phyloP scores from a whole-genome alignment of 2,888 invertebrate species.

The Drosophila infuscata region DNA sequence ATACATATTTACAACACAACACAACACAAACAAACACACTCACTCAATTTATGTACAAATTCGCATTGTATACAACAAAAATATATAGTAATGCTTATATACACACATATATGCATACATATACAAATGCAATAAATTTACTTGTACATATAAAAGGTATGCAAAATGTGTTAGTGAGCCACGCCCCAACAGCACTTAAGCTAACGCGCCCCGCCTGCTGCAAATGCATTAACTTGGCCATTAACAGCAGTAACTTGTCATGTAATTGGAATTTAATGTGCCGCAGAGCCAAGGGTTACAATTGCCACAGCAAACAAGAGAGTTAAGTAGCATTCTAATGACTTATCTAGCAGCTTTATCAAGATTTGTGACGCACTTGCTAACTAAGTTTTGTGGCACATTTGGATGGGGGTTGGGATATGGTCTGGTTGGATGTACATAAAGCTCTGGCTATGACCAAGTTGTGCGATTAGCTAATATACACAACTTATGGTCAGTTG shows the following conservation, averaged over 20 bases:
- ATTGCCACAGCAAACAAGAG: not conserved
- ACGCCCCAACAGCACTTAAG: constrained; percentile 47
- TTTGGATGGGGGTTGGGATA: not conserved
- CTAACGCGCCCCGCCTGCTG: constrained; percentile 25
- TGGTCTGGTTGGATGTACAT: constrained; percentile 4
- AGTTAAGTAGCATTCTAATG: constrained; percentile 38
- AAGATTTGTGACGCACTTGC: constrained; percentile 3
- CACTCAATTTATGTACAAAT: constrained; percentile 54
- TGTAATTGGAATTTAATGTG: constrained; percentile 78
- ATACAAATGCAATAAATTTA: not conserved
- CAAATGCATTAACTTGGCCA: constrained; percentile 76
- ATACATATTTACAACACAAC: constrained; percentile 16
- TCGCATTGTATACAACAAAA: constrained; percentile 37
- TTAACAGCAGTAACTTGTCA: constrained; percentile 68
- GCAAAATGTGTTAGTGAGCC: constrained; percentile 40
- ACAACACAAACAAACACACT: not conserved
- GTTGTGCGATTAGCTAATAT: constrained; percentile 68
- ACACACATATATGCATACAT: constrained; percentile 1
- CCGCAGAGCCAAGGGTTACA: constrained; percentile 42
- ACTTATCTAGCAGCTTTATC: constrained; percentile 25
- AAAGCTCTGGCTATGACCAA: constrained; percentile 2
- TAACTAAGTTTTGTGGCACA: not conserved
- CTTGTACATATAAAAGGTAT: constrained; percentile 42
- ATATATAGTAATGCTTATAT: constrained; percentile 4
- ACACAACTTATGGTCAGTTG: constrained; percentile 81